phyloP scores from a whole-genome alignment of 2,888 invertebrate genomes.

The Eupeodes luniger region DNA sequence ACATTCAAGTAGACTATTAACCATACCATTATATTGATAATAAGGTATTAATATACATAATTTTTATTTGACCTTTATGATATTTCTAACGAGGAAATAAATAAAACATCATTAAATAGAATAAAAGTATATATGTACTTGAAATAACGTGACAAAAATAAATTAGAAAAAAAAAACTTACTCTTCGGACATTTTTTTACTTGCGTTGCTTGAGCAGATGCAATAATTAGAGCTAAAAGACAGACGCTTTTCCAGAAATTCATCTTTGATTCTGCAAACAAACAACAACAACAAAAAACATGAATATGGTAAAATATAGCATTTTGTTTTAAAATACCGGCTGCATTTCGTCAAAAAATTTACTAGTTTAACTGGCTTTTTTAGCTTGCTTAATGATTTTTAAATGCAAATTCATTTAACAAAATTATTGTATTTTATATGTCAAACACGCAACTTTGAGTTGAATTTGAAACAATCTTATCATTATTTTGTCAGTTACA shows the following conservation, averaged over 20 bases:
- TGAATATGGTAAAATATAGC: neutral
- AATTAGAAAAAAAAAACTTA: conserved; percentile 22
- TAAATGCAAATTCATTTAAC: neutral
- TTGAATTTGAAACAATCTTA: neutral
- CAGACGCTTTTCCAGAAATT: conserved; percentile 57
- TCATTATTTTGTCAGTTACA: neutral
- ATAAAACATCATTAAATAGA: no score
- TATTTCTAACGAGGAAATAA: no score
- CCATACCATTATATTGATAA: no score
- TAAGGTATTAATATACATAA: no score
- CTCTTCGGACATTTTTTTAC: conserved; percentile 69
- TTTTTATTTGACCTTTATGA: no score
- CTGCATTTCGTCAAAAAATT: neutral
- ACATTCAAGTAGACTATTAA: no score
- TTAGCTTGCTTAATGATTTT: neutral
- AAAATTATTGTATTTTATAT: neutral
- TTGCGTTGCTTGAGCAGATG: conserved; percentile 59
- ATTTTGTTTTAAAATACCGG: conserved; percentile 1
- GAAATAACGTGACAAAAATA: no score
- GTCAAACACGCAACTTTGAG: conserved; percentile 9
- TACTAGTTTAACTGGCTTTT: conserved; percentile 24
- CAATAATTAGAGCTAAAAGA: conserved; percentile 58
- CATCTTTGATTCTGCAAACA: conserved; percentile 53
- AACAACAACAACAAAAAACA: neutral
- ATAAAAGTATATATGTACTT: no score